Percentiles rank a stretch among this genome's conserved stretches.
These are phyloP conservation scores for Macrochelys suwanniensis DNA, from an alignment of 2,797 vertebrate species.

Conservation along the genomic window DNA sequence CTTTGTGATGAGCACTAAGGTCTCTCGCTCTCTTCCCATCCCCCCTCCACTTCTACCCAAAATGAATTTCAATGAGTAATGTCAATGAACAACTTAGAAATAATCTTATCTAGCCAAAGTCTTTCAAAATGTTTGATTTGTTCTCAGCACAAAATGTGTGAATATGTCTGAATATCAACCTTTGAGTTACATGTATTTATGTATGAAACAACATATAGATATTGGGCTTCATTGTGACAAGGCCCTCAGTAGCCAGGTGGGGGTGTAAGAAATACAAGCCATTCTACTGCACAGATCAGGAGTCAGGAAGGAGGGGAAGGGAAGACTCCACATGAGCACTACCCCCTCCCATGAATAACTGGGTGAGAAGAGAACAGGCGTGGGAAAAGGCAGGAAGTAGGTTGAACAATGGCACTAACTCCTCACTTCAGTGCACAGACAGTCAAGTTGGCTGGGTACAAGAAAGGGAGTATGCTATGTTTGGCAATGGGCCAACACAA, in stretches of 20 bases:
- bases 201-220: rapidly evolving
- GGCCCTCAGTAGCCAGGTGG: rapidly evolving
- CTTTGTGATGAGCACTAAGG: background rate
- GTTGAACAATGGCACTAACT: background rate
- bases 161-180: rapidly evolving
- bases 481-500: background rate
- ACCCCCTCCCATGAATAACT: rapidly evolving
- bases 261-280: background rate
- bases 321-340: background rate
- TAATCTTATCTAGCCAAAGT: rapidly evolving
- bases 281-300: background rate
- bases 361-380: rapidly evolving
- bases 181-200: rapidly evolving
- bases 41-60: no score
- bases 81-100: background rate
- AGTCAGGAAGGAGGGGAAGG: background rate
- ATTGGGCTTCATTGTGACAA: background rate
- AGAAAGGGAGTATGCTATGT: background rate
- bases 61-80: background rate
- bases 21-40: background rate
- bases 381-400: background rate
- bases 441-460: background rate
- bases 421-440: background rate
- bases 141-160: background rate
- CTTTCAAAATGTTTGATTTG: rapidly evolving